Evolutionary conservation across 2,113 vertebrate species (phyloP).

Genomic region (Hydrolagus affinis): DNA sequence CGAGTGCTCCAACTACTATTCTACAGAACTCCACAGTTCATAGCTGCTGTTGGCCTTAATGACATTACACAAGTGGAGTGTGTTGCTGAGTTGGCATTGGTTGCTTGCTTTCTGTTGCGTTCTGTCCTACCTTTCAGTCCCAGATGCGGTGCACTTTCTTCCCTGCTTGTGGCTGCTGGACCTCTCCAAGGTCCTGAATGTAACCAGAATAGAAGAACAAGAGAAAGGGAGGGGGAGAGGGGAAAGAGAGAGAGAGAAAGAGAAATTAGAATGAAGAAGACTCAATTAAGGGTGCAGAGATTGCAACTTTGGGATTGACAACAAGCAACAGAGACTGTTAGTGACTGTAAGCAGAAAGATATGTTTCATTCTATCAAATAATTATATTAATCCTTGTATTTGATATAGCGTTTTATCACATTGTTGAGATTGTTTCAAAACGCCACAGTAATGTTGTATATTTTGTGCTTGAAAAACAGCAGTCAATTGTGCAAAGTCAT

Average conservation of each 20-base stretch:
- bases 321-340: too few species aligned
- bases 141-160: slow-evolving; percentile 69
- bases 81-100: slow-evolving; percentile 17
- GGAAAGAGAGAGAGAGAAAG: slow-evolving; percentile 36
- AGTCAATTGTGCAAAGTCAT: too few species aligned
- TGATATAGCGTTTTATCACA: too few species aligned
- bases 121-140: slow-evolving; percentile 77
- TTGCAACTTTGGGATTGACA: neutral
- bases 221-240: slow-evolving; percentile 48
- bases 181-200: slow-evolving; percentile 77
- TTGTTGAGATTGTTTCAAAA: too few species aligned
- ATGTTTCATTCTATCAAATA: too few species aligned
- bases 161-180: slow-evolving; percentile 73
- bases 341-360: too few species aligned
- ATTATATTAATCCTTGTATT: too few species aligned
- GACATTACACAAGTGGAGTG: neutral
- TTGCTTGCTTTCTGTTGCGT: slow-evolving; percentile 7
- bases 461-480: too few species aligned
- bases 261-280: slow-evolving; percentile 30
- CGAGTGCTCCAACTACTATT: too few species aligned
- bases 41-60: neutral
- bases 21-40: too few species aligned
- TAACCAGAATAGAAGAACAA: slow-evolving; percentile 59
- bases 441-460: too few species aligned
- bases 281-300: neutral